Percentiles rank a stretch among this genome's conserved stretches.
Conservation (phyloP, 2,113 vertebrate genomes). For the Terrapene triunguis region DNA sequence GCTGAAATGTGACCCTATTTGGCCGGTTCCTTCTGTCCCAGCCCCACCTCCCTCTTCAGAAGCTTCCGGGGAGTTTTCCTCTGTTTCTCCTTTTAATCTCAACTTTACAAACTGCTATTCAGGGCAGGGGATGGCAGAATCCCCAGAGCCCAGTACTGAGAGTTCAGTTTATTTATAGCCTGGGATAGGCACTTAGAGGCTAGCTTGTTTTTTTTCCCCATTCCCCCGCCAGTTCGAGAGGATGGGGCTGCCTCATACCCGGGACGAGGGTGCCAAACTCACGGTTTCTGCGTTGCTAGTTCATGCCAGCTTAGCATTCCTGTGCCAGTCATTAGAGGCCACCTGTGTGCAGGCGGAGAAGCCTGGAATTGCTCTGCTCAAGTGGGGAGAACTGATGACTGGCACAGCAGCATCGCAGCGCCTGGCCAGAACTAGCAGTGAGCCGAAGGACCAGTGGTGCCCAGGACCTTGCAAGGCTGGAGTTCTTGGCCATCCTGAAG, state of each 20-base stretch:
- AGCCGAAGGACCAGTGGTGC: background rate
- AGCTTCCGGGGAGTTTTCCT: background rate
- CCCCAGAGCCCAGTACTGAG: background rate
- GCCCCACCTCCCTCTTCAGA: background rate
- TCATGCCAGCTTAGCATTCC: fast-evolving
- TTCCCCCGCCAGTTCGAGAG: fast-evolving
- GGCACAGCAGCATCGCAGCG: background rate
- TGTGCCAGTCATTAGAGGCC: background rate
- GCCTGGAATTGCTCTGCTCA: background rate
- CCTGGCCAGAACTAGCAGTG: background rate
- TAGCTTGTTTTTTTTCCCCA: background rate
- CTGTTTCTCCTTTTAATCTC: background rate
- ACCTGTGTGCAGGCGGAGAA: no score
- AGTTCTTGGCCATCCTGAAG: background rate
- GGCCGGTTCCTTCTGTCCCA: background rate
- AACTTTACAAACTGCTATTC: background rate
- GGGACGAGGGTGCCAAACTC: background rate
- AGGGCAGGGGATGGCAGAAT: background rate
- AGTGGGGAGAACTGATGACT: background rate
- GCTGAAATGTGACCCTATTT: background rate
- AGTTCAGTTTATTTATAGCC: constrained; percentile 19
- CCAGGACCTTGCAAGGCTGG: background rate
- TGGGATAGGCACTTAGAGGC: background rate
- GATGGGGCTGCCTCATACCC: background rate
- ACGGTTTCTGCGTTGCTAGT: fast-evolving